Conservation (phyloP, 2,888 invertebrate genomes). For the Aphidius colemani region DNA sequence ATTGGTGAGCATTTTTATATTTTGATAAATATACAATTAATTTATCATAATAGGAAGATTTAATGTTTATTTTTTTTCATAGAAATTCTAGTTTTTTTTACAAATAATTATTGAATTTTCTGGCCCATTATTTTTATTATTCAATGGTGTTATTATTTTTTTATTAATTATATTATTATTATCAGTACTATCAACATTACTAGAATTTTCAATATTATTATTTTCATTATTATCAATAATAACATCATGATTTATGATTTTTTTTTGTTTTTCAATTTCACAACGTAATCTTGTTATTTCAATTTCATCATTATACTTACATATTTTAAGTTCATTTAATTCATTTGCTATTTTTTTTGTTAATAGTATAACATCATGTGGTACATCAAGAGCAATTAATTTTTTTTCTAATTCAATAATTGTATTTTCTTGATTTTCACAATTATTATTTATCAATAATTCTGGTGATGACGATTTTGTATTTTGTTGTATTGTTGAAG, state of each 20-base stretch:
- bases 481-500: constrained; percentile 40
- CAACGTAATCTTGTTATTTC: constrained; percentile 49
- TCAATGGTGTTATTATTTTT: constrained; percentile 35
- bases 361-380: constrained; percentile 46
- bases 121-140: constrained; percentile 44
- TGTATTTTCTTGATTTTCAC: constrained; percentile 38
- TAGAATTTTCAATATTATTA: constrained; percentile 38
- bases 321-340: constrained; percentile 35
- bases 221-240: constrained; percentile 1
- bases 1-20: no score
- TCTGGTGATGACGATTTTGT: constrained; percentile 38
- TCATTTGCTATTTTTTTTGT: constrained; percentile 43
- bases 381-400: constrained; percentile 45
- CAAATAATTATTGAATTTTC: constrained; percentile 3
- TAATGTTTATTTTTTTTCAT: constrained; percentile 37
- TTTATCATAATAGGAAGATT: constrained; percentile 15
- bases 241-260: not conserved
- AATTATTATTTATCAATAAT: constrained; percentile 32
- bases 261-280: constrained; percentile 44
- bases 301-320: constrained; percentile 43
- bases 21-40: no score
- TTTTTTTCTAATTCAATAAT: constrained; percentile 46
- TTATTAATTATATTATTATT: constrained; percentile 42
- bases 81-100: constrained; percentile 5
- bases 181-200: constrained; percentile 53